These are phyloP conservation scores for Dendropsophus ebraccatus DNA, from an alignment of 2,113 vertebrate genomes.

Conservation along the genomic window DNA sequence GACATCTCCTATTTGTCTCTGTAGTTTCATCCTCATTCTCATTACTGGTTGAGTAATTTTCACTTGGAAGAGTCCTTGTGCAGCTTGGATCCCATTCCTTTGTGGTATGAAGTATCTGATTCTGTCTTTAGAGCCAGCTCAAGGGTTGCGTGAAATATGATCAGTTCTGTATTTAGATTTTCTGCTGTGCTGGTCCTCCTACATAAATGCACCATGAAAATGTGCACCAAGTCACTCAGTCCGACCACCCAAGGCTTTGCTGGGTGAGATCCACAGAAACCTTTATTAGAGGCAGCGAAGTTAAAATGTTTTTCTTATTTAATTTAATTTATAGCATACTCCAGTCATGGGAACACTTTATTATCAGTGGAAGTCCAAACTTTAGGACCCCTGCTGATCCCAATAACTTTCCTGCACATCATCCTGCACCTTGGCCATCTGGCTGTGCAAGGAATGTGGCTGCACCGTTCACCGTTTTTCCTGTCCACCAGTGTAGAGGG, in stretches of 20 bases:
- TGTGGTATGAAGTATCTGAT: slow-evolving; percentile 34
- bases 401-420: too few relatives aligned
- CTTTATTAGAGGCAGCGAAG: not conserved
- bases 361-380: too few relatives aligned
- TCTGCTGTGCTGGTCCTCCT: slow-evolving; percentile 23
- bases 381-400: too few relatives aligned
- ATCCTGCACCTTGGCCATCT: too few relatives aligned
- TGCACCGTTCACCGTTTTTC: too few relatives aligned
- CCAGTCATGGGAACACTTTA: not conserved
- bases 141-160: slow-evolving; percentile 27
- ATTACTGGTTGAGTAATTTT: not conserved
- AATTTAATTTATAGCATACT: not conserved
- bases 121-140: slow-evolving; percentile 27
- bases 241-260: not conserved
- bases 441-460: too few relatives aligned
- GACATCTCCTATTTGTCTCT: not conserved
- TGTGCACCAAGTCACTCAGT: not conserved
- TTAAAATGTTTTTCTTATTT: not conserved
- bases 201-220: not conserved
- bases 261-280: not conserved
- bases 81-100: not conserved
- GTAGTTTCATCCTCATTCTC: not conserved
- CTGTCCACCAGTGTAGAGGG: too few relatives aligned
- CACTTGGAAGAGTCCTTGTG: not conserved
- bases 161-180: slow-evolving; percentile 35